Evolutionary conservation across 2,797 vertebrate species (phyloP).

Genomic region (Gadopsis marmoratus): DNA sequence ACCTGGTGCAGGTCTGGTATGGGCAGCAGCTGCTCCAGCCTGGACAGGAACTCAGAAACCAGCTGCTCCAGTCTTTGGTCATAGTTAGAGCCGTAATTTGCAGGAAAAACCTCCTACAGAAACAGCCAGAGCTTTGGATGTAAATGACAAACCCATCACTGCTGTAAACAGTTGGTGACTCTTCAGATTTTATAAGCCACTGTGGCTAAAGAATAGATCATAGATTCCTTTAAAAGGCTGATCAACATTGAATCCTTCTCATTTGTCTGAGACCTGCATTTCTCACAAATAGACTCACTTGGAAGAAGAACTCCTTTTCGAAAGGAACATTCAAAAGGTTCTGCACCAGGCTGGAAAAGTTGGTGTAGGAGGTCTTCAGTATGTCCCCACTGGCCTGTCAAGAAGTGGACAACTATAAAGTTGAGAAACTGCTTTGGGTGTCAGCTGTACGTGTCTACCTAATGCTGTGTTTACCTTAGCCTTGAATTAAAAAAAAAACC

Average conservation of each 20-base stretch:
- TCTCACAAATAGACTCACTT: conserved; percentile 53
- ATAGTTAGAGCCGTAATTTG: conserved; percentile 63
- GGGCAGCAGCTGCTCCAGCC: conserved; percentile 76
- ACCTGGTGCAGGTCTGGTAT: conserved; percentile 74
- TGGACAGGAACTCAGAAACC: conserved; percentile 67
- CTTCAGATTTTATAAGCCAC: neutral
- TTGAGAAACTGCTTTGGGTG: neutral
- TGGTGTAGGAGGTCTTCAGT: conserved; percentile 69
- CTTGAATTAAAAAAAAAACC: too few relatives aligned
- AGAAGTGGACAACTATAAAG: conserved; percentile 4
- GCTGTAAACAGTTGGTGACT: neutral
- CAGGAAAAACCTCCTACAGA: conserved; percentile 71
- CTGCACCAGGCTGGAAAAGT: conserved; percentile 73
- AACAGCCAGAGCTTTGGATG: conserved; percentile 22
- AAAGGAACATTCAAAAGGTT: conserved; percentile 67
- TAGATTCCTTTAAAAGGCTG: neutral
- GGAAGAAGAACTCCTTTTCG: conserved; percentile 75
- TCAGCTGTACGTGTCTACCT: neutral
- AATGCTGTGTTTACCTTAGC: neutral
- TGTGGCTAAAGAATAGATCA: neutral
- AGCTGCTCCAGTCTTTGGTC: conserved; percentile 69
- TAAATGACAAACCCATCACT: conserved; percentile 3
- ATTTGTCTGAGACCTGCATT: neutral
- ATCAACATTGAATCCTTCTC: neutral
- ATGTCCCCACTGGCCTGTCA: conserved; percentile 55